Conservation (phyloP, 2,797 vertebrate species). For the Tokudaia muenninki region DNA sequence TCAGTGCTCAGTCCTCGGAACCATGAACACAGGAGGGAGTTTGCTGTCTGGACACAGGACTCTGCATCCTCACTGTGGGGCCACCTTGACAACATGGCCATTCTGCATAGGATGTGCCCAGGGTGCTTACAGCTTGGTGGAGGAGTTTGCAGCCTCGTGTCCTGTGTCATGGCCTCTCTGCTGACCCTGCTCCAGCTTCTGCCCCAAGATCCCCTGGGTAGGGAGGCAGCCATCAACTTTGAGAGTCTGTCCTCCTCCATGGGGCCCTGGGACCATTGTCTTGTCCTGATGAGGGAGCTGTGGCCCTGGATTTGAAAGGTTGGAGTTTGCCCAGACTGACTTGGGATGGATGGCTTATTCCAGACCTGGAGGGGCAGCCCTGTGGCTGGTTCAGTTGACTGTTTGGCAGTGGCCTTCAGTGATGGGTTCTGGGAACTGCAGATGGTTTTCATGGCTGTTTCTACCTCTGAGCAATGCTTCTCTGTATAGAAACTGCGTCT, state of each 20-base stretch:
- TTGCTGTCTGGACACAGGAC: background rate
- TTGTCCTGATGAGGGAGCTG: background rate
- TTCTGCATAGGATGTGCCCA: no score
- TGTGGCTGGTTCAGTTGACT: no score
- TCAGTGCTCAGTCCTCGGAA: no score
- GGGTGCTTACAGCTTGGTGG: fast-evolving
- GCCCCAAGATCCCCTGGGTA: background rate
- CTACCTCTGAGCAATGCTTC: background rate
- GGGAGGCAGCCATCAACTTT: background rate
- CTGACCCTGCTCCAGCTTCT: no score
- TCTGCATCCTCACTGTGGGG: fast-evolving
- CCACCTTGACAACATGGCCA: background rate
- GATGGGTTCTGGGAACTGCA: background rate
- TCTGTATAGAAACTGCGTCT: background rate
- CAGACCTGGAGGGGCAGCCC: background rate
- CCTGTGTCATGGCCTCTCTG: background rate
- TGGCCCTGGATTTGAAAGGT: background rate
- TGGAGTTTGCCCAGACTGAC: background rate
- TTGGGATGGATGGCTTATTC: background rate
- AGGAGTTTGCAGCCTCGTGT: no score
- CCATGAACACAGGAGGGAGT: fast-evolving
- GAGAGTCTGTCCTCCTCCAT: background rate
- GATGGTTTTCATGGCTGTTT: background rate
- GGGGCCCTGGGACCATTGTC: background rate
- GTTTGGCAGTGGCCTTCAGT: background rate